These are phyloP conservation scores for Cardinalis cardinalis DNA, from an alignment of 2,113 vertebrate genomes.

Conservation along the genomic window DNA sequence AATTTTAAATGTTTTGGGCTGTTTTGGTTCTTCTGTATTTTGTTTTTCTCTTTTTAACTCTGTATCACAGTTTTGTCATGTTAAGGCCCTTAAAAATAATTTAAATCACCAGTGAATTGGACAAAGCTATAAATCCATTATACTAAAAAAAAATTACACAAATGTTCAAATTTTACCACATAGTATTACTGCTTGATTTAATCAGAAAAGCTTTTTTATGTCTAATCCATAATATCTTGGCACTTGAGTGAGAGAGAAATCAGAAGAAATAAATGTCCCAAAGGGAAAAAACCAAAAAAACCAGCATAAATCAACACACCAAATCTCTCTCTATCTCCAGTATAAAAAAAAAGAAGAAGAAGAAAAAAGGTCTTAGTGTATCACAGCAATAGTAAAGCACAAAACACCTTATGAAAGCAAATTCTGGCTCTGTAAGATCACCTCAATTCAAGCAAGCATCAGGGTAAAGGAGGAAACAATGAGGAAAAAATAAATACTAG, in stretches of 20 bases:
- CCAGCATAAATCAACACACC: background rate
- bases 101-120: background rate
- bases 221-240: background rate
- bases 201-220: background rate
- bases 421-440: background rate
- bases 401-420: background rate
- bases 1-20: accelerated
- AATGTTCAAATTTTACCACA: background rate
- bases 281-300: too few species aligned
- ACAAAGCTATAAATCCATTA: background rate
- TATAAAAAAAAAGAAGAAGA: accelerated
- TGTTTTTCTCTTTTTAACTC: background rate
- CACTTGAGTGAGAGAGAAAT: background rate
- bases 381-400: background rate
- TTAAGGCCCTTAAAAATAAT: background rate
- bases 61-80: background rate
- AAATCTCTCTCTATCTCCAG: background rate
- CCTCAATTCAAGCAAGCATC: background rate
- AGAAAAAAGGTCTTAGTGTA: background rate
- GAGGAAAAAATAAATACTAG: background rate
- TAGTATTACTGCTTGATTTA: background rate
- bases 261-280: background rate
- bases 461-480: background rate
- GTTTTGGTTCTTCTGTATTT: background rate
- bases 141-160: background rate